Evolutionary conservation across 2,113 vertebrate species (phyloP).

Genomic region (Zapornia atra): DNA sequence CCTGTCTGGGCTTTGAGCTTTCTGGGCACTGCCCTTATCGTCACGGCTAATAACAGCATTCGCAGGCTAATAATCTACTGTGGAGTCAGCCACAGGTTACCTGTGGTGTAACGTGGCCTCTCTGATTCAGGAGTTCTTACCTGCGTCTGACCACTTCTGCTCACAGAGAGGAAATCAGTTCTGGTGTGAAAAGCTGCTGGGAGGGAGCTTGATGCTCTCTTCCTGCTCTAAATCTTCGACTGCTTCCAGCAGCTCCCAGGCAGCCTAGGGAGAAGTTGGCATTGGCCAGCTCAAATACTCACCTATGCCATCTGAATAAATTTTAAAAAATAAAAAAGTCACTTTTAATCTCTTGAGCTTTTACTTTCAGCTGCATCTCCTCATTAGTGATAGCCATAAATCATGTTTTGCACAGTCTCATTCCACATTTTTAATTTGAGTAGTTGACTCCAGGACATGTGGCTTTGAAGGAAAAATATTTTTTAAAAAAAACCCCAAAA

Average conservation of each 20-base stretch:
- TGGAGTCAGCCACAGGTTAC: background rate
- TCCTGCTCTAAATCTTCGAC: background rate
- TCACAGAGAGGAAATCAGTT: background rate
- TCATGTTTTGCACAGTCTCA: background rate
- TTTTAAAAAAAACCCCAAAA: background rate
- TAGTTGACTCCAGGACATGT: background rate
- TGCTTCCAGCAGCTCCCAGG: background rate
- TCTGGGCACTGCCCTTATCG: background rate
- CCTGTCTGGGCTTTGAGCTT: background rate
- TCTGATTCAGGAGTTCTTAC: background rate
- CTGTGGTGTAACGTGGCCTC: background rate
- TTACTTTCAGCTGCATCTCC: background rate
- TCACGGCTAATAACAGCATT: background rate
- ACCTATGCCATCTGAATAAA: background rate
- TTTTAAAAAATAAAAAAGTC: background rate
- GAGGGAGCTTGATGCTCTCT: background rate
- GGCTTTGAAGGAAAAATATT: background rate
- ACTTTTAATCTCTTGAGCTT: background rate
- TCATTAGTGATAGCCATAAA: background rate
- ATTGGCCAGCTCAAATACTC: background rate
- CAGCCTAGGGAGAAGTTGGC: background rate
- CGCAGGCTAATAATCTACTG: background rate
- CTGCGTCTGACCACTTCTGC: background rate
- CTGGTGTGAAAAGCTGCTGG: background rate
- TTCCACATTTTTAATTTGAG: conserved; percentile 38